Conservation (phyloP, 2,888 invertebrate species). For the Pycnomerus fuliginosus region DNA sequence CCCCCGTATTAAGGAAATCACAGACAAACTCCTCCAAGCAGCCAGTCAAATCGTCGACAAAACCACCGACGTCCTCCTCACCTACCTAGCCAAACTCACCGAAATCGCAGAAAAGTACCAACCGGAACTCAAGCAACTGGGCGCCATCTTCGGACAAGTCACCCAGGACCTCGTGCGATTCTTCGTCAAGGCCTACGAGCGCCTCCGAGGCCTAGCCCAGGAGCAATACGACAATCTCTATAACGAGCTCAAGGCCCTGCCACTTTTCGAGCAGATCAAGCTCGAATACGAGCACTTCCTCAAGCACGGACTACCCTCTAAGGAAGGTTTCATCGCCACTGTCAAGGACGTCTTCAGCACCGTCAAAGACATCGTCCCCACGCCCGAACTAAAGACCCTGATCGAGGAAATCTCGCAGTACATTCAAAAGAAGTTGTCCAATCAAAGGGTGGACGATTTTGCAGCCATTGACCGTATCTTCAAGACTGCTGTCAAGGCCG, state of each 20-base stretch:
- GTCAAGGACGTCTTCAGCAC: constrained; percentile 59
- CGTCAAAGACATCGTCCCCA: constrained; percentile 62
- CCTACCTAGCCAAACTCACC: constrained; percentile 56
- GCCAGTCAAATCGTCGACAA: constrained; percentile 56
- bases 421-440: constrained; percentile 63
- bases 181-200: constrained; percentile 48
- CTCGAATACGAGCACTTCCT: constrained; percentile 49
- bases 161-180: constrained; percentile 53
- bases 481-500: constrained; percentile 49
- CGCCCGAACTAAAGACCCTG: constrained; percentile 64
- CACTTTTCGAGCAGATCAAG: constrained; percentile 55
- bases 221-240: constrained; percentile 52
- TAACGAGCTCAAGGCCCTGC: constrained; percentile 58
- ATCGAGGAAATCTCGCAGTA: constrained; percentile 62
- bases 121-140: constrained; percentile 64
- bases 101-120: constrained; percentile 66
- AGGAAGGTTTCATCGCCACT: constrained; percentile 59
- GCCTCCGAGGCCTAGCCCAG: constrained; percentile 49
- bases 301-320: constrained; percentile 49
- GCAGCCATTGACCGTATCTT: constrained; percentile 64
- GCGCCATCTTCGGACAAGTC: constrained; percentile 56
- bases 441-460: constrained; percentile 62
- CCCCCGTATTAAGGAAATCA: constrained; percentile 48
- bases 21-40: constrained; percentile 53
- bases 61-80: constrained; percentile 41